phyloP scores from a whole-genome alignment of 2,113 vertebrate genomes.

The Sapayoa aenigma region DNA sequence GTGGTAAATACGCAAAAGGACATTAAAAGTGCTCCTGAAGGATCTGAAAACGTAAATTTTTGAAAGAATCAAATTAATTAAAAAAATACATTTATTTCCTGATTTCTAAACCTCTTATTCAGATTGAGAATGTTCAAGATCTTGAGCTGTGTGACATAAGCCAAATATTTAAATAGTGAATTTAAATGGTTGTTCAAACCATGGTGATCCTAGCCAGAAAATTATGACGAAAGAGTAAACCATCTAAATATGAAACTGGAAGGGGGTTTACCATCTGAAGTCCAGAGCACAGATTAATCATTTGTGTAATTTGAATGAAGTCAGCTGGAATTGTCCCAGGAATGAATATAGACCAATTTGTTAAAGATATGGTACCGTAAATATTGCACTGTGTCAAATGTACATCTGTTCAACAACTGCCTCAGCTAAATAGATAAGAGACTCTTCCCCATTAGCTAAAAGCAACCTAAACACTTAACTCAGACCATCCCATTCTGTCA shows the following conservation, averaged over 20 bases:
- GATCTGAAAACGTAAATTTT: not conserved
- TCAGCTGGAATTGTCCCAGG: not conserved
- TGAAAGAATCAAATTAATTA: not conserved
- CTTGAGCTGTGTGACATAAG: not conserved
- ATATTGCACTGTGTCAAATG: not conserved
- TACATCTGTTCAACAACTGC: slow-evolving; percentile 9
- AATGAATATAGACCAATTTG: slow-evolving; percentile 12
- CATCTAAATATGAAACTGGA: not conserved
- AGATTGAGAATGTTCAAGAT: not conserved
- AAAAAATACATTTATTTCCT: not conserved
- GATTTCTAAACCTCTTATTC: not conserved
- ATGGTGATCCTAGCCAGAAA: not conserved
- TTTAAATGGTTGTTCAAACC: not conserved
- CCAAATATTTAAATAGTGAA: not conserved
- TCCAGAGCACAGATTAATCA: not conserved
- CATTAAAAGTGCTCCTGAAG: not conserved
- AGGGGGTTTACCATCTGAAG: not conserved
- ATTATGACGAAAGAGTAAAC: not conserved
- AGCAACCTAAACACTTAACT: not conserved
- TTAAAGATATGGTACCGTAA: slow-evolving; percentile 27
- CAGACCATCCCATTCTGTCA: not conserved
- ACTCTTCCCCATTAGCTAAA: not conserved
- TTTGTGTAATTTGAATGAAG: slow-evolving; percentile 3
- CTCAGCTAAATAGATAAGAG: slow-evolving; percentile 8
- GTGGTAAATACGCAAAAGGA: not conserved